Evolutionary conservation across 2,797 vertebrate species (phyloP).

Genomic region (Cirrhinus molitorella): DNA sequence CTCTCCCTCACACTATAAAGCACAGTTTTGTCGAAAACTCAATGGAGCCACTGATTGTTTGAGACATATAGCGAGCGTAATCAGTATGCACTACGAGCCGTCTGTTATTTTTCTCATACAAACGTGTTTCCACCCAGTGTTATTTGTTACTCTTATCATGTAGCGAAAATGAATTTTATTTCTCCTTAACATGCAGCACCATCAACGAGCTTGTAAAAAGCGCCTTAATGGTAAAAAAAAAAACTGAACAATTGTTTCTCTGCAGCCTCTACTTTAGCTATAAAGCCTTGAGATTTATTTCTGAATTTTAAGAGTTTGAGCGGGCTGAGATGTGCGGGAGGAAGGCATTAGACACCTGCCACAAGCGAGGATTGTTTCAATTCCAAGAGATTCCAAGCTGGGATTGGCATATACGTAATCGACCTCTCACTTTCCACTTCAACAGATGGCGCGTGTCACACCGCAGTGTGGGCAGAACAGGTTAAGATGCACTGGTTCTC

Average conservation of each 20-base stretch:
- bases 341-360: slow-evolving; percentile 66
- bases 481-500: slow-evolving; percentile 67
- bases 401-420: slow-evolving; percentile 68
- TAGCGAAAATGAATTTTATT: slow-evolving; percentile 41
- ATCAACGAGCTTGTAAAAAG: slow-evolving; percentile 17
- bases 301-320: slow-evolving; percentile 52
- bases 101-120: slow-evolving; percentile 32
- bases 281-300: slow-evolving; percentile 53
- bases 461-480: slow-evolving; percentile 67
- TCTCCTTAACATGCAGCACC: slow-evolving; percentile 12
- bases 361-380: slow-evolving; percentile 68
- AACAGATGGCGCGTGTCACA: slow-evolving; percentile 76
- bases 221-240: slow-evolving; percentile 6
- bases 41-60: slow-evolving; percentile 48
- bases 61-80: slow-evolving; percentile 34
- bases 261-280: slow-evolving; percentile 36
- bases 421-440: slow-evolving; percentile 69
- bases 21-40: slow-evolving; percentile 51
- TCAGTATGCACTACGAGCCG: slow-evolving; percentile 48
- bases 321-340: slow-evolving; percentile 47
- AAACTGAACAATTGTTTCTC: slow-evolving; percentile 42
- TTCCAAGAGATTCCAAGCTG: slow-evolving; percentile 68
- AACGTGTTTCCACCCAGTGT: slow-evolving; percentile 36
- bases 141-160: slow-evolving; percentile 48
- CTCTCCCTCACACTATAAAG: slow-evolving; percentile 59